phyloP scores from a whole-genome alignment of 1,140 invertebrate species.

The Cylas formicarius region DNA sequence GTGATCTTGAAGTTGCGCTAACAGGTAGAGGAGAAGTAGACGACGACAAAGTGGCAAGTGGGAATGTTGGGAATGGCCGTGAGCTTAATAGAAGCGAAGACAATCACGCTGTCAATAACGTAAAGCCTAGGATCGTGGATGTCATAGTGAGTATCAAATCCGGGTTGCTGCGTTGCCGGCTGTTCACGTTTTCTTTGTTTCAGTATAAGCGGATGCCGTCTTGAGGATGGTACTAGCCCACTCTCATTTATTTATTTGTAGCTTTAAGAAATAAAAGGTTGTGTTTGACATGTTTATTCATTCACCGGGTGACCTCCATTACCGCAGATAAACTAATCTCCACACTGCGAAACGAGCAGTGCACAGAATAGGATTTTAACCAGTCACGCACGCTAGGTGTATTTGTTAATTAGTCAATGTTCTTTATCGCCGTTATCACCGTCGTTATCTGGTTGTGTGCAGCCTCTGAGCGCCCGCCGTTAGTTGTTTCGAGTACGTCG shows the following conservation, averaged over 20 bases:
- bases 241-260: not conserved
- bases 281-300: not conserved
- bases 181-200: conserved; percentile 3
- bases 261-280: not conserved
- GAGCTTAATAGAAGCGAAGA: no score
- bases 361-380: no score
- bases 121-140: conserved; percentile 26
- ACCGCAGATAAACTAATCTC: no score
- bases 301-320: conserved; percentile 1
- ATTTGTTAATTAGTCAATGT: no score
- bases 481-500: no score
- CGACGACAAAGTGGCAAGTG: not conserved
- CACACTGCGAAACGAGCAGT: no score
- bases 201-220: conserved; percentile 7
- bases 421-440: no score
- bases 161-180: not conserved
- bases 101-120: no score
- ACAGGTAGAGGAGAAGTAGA: not conserved
- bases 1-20: conserved; percentile 1
- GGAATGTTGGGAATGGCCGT: no score
- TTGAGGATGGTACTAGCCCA: not conserved
- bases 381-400: no score
- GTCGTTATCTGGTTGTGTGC: no score
- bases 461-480: no score
- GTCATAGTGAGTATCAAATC: conserved; percentile 24